phyloP scores from a whole-genome alignment of 2,888 invertebrate species.

The Salpingus planirostris region DNA sequence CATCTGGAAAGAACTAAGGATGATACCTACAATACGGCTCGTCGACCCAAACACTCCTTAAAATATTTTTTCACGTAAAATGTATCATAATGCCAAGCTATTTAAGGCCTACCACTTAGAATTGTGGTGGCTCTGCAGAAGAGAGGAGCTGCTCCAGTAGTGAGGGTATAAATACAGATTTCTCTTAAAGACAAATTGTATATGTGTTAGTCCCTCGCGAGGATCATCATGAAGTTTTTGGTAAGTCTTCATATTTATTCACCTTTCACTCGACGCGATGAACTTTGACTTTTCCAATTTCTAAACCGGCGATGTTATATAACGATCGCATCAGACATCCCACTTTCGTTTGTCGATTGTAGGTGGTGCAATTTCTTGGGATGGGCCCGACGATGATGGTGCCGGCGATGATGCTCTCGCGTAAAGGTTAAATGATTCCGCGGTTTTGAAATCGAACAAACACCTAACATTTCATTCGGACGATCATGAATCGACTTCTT shows the following conservation, averaged over 20 bases:
- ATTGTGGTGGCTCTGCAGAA: conserved; percentile 11
- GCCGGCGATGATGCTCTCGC: too few relatives aligned
- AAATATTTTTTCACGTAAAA: conserved; percentile 8
- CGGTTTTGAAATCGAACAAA: too few relatives aligned
- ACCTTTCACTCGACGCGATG: conserved; percentile 24
- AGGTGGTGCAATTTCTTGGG: conserved; percentile 13
- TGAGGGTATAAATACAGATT: conserved; percentile 26
- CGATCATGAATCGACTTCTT: too few relatives aligned
- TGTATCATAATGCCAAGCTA: conserved; percentile 13
- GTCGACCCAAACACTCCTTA: too few relatives aligned
- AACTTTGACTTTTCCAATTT: conserved; percentile 21
- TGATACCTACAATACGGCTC: too few relatives aligned
- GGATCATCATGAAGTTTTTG: conserved; percentile 43
- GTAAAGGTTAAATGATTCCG: too few relatives aligned
- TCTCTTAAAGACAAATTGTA: conserved; percentile 24
- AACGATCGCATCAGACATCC: too few relatives aligned
- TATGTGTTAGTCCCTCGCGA: conserved; percentile 23
- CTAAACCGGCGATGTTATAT: conserved; percentile 9
- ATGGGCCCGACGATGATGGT: too few relatives aligned
- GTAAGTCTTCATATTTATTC: conserved; percentile 35
- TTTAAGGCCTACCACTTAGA: conserved; percentile 13
- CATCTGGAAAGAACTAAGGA: too few relatives aligned
- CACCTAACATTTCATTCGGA: too few relatives aligned
- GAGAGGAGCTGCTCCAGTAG: conserved; percentile 17
- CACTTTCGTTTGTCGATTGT: conserved; percentile 14